phyloP scores from a whole-genome alignment of 23 tunicate genomes.

The Ciona savignyi region DNA sequence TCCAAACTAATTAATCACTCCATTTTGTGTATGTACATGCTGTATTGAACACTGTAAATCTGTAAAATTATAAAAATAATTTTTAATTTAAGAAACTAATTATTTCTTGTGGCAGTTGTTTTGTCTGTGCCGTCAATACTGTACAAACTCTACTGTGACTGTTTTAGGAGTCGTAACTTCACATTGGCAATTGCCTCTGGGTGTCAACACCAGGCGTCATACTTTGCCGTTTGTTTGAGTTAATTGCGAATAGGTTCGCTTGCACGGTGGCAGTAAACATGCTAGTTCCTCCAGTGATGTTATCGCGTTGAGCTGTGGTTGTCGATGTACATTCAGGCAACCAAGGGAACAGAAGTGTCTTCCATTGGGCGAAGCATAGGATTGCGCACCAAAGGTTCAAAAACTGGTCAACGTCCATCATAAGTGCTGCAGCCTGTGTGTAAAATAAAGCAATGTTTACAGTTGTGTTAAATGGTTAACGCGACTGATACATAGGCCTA shows the following conservation, averaged over 20 bases:
- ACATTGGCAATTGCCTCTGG: background rate
- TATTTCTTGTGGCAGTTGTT: too few species aligned
- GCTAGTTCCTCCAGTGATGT: background rate
- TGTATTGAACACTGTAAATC: too few species aligned
- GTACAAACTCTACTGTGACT: too few species aligned
- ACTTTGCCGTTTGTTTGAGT: background rate
- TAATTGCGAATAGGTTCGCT: background rate
- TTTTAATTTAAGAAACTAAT: too few species aligned
- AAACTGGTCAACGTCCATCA: constrained; percentile 31
- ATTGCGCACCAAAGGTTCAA: constrained; percentile 8
- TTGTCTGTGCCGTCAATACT: too few species aligned
- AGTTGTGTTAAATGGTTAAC: too few species aligned
- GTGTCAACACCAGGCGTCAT: background rate
- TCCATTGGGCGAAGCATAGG: constrained; percentile 32
- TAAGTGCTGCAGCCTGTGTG: constrained; percentile 9
- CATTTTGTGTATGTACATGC: too few species aligned
- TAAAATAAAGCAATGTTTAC: too few species aligned
- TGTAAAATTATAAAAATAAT: too few species aligned
- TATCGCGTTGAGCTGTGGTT: background rate
- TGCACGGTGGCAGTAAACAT: background rate
- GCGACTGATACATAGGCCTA: too few species aligned
- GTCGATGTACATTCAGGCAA: background rate
- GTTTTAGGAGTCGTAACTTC: too few species aligned
- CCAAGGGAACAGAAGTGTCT: constrained; percentile 21
- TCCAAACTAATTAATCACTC: too few species aligned